Evolutionary conservation across 2,113 vertebrate genomes (phyloP).

Genomic region (Ailuropoda melanoleuca): DNA sequence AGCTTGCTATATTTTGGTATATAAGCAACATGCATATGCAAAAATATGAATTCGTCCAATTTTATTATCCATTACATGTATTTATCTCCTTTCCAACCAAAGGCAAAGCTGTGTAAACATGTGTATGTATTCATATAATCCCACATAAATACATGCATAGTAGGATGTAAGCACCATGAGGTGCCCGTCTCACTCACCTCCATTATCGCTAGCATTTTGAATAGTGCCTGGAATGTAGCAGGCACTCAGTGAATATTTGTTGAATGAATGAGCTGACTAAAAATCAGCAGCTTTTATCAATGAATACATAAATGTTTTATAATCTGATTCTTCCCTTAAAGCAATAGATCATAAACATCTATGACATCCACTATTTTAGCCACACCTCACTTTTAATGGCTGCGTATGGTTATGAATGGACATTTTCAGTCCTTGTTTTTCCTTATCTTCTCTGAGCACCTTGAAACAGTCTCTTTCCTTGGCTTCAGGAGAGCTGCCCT

Average conservation of each 20-base stretch:
- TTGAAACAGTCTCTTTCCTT: not conserved
- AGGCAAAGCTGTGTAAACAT: not conserved
- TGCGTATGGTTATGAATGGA: not conserved
- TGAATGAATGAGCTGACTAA: constrained; percentile 2
- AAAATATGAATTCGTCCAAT: not conserved
- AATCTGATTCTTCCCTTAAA: not conserved
- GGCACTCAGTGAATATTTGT: not conserved
- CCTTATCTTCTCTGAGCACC: not conserved
- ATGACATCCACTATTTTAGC: not conserved
- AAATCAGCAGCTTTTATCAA: not conserved
- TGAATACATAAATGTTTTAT: not conserved
- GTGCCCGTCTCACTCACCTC: not conserved
- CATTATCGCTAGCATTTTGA: not conserved
- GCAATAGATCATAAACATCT: not conserved
- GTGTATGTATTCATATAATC: too few species aligned
- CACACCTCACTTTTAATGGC: not conserved
- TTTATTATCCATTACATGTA: not conserved
- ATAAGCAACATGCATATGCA: not conserved
- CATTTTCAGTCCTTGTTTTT: not conserved
- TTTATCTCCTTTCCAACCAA: not conserved
- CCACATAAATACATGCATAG: not conserved
- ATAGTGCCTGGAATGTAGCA: not conserved
- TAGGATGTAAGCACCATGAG: not conserved
- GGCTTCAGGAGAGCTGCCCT: not conserved
- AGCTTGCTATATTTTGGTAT: not conserved